phyloP scores from a whole-genome alignment of 1,140 invertebrate genomes.

The Drosophila melanica region DNA sequence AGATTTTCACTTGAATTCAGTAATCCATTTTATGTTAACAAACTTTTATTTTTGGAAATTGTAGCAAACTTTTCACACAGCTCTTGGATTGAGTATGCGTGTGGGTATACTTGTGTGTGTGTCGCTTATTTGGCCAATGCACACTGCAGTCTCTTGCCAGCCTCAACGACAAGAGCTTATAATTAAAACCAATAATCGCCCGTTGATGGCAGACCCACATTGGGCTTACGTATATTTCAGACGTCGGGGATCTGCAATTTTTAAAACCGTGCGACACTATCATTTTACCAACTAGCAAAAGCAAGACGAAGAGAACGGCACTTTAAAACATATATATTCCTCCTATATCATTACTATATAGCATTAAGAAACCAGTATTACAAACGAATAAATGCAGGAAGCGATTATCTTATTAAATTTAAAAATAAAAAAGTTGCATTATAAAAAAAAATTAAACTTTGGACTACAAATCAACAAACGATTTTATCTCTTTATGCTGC shows the following conservation, averaged over 20 bases:
- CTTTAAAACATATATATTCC: too few species aligned
- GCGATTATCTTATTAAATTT: too few species aligned
- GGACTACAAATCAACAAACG: too few species aligned
- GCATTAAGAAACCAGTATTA: too few species aligned
- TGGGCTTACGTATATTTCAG: background rate
- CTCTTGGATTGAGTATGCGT: background rate
- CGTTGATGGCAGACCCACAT: constrained; percentile 33
- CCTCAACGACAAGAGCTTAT: constrained; percentile 33
- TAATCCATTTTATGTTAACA: background rate
- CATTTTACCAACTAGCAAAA: background rate
- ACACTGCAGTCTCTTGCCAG: constrained; percentile 2
- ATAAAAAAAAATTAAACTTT: too few species aligned
- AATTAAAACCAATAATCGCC: constrained; percentile 63
- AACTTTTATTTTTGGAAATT: constrained; percentile 12
- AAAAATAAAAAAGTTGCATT: too few species aligned
- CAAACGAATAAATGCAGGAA: too few species aligned
- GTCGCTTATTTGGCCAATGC: constrained; percentile 37
- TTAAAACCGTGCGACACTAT: background rate
- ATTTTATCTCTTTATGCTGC: too few species aligned
- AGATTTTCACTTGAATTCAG: too few species aligned
- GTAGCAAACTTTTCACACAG: background rate
- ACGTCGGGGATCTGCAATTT: background rate
- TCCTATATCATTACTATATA: too few species aligned
- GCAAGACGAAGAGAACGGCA: too few species aligned
- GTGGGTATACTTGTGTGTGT: background rate